phyloP scores from a whole-genome alignment of 1,140 invertebrate genomes.

The Metopolophium dirhodum region DNA sequence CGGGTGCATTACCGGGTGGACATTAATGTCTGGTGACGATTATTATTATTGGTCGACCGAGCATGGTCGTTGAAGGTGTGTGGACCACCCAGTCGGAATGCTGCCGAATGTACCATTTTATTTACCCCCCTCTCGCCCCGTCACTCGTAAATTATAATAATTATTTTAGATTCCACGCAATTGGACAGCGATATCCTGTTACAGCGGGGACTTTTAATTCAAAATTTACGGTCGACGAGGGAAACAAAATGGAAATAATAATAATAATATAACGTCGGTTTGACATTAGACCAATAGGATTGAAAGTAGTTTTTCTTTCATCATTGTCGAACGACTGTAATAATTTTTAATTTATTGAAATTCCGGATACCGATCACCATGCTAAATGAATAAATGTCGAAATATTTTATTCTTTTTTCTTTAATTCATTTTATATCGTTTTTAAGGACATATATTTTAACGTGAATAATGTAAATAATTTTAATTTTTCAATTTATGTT shows the following conservation, averaged over 20 bases:
- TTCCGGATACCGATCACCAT: background rate
- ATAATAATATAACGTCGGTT: background rate
- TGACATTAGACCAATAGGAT: slow-evolving; percentile 11
- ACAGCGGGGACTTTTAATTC: slow-evolving; percentile 8
- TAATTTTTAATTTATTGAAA: slow-evolving; percentile 25
- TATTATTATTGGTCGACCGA: slow-evolving; percentile 34
- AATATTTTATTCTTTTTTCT: background rate
- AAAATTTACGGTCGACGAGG: slow-evolving; percentile 34
- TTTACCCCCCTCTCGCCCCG: background rate
- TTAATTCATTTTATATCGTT: background rate
- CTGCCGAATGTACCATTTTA: slow-evolving; percentile 49
- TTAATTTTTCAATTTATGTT: background rate
- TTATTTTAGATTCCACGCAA: slow-evolving; percentile 39
- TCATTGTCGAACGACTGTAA: background rate
- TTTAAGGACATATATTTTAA: background rate
- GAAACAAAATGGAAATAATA: slow-evolving; percentile 42
- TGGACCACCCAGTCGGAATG: slow-evolving; percentile 56
- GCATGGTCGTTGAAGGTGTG: slow-evolving; percentile 39
- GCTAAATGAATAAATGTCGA: background rate
- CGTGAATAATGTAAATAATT: background rate
- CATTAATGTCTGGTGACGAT: slow-evolving; percentile 46
- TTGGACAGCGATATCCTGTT: slow-evolving; percentile 33
- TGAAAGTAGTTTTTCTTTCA: slow-evolving; percentile 14
- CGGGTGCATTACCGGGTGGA: slow-evolving; percentile 49
- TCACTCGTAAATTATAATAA: slow-evolving; percentile 44